These are phyloP conservation scores for Sebastiscus albofasciatus DNA, from an alignment of 2,797 vertebrate genomes.

Conservation along the genomic window DNA sequence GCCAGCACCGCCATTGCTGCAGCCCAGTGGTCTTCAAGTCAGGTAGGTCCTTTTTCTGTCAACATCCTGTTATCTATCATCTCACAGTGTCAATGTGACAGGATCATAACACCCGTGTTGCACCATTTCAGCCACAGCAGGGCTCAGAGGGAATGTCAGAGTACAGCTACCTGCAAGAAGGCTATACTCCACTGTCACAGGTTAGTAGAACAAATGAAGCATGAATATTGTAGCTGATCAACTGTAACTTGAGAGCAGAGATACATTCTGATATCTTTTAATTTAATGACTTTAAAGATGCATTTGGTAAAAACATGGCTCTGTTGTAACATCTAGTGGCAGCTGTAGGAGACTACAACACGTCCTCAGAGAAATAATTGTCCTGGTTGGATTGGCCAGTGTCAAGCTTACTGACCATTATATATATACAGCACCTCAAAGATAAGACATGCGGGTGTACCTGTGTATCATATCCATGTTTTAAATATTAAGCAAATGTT, in stretches of 20 bases:
- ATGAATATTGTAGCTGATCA: not conserved
- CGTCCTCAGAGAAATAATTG: not conserved
- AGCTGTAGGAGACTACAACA: not conserved
- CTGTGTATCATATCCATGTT: not conserved
- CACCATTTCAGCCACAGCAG: constrained; percentile 84
- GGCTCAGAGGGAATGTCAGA: constrained; percentile 90
- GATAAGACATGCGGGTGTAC: not conserved
- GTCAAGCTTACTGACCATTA: not conserved
- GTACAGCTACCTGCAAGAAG: constrained; percentile 93
- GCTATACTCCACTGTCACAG: constrained; percentile 90
- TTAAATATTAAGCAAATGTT: not conserved
- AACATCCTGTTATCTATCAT: not conserved
- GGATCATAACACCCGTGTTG: constrained; percentile 6
- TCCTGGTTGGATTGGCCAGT: not conserved
- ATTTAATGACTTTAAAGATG: not conserved
- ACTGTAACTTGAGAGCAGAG: not conserved
- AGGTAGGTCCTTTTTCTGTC: constrained; percentile 81
- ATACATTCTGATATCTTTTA: not conserved
- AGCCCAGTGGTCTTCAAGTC: constrained; percentile 98
- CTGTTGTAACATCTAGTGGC: constrained; percentile 20
- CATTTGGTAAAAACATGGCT: not conserved
- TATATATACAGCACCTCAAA: not conserved
- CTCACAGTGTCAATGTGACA: not conserved
- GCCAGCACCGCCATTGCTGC: constrained; percentile 99
- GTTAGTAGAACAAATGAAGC: constrained; percentile 71